A percentile compares a stretch with the other conserved stretches of the same genome.
These are phyloP conservation scores for Chironomus striatipennis DNA, from an alignment of 1,140 invertebrate species.

Conservation along the genomic window DNA sequence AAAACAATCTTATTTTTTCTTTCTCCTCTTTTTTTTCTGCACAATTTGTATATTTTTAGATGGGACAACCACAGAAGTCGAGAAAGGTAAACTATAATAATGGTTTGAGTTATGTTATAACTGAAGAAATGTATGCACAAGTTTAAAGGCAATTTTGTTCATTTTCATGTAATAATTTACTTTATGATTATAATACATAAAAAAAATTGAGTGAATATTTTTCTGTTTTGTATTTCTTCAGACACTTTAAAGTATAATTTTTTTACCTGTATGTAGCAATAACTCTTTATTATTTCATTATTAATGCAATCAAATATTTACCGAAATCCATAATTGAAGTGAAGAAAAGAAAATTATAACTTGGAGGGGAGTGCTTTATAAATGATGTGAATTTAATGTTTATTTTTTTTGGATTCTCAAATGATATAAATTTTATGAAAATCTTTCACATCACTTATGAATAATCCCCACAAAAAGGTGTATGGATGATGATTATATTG, in stretches of 20 bases:
- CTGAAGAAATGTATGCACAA: constrained; percentile 22
- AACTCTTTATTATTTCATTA: neutral
- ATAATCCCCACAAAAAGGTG: too few species aligned
- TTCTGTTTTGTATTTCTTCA: neutral
- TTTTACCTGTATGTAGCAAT: neutral
- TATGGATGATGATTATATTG: too few species aligned
- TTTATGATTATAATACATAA: too few species aligned
- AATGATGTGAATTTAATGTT: too few species aligned
- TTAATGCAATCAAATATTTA: constrained; percentile 17
- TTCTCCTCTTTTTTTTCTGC: constrained; percentile 8
- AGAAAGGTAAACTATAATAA: constrained; percentile 23
- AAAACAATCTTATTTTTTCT: neutral
- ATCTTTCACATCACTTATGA: too few species aligned
- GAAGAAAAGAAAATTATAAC: too few species aligned
- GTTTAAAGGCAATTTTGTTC: neutral
- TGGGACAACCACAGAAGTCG: constrained; percentile 17
- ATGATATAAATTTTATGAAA: too few species aligned
- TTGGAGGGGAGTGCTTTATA: too few species aligned
- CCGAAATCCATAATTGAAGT: neutral
- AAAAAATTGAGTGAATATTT: constrained; percentile 6
- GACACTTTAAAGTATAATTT: constrained; percentile 4
- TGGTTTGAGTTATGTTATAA: constrained; percentile 18
- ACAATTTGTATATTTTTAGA: constrained; percentile 16
- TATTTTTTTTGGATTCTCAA: too few species aligned
- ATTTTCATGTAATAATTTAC: neutral